A percentile compares a stretch with the other conserved stretches of the same genome.
phyloP scores from a whole-genome alignment of 2,113 vertebrate genomes.

The Falcunculus frontatus region DNA sequence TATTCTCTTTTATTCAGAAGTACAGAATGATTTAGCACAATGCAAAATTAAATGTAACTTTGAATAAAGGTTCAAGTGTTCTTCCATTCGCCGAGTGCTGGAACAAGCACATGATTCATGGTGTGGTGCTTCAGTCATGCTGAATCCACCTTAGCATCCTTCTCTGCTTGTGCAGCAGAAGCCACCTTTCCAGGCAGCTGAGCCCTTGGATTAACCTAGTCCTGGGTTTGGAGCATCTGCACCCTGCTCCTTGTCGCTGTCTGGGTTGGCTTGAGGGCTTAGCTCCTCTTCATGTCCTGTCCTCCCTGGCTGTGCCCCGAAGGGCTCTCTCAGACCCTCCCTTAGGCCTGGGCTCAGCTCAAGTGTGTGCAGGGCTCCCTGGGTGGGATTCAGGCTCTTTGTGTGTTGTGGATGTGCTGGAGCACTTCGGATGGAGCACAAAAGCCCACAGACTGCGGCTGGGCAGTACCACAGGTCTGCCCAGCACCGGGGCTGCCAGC shows the following conservation, averaged over 20 bases:
- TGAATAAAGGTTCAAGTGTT: neutral
- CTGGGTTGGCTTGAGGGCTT: neutral
- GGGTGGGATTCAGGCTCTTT: neutral
- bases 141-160: neutral
- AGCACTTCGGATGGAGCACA: neutral
- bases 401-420: neutral
- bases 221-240: neutral
- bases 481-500: neutral
- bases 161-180: neutral
- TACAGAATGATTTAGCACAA: neutral
- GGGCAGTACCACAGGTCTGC: neutral
- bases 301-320: neutral
- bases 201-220: neutral
- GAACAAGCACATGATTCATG: neutral
- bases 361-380: rapidly evolving
- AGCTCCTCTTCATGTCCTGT: neutral
- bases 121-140: neutral
- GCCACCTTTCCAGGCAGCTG: neutral
- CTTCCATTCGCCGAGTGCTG: neutral
- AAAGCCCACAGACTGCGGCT: rapidly evolving
- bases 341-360: neutral
- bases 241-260: neutral
- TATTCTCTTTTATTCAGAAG: neutral
- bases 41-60: neutral
- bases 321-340: rapidly evolving